Conservation (phyloP, 2,888 invertebrate genomes). For the Galerucella calmariensis region DNA sequence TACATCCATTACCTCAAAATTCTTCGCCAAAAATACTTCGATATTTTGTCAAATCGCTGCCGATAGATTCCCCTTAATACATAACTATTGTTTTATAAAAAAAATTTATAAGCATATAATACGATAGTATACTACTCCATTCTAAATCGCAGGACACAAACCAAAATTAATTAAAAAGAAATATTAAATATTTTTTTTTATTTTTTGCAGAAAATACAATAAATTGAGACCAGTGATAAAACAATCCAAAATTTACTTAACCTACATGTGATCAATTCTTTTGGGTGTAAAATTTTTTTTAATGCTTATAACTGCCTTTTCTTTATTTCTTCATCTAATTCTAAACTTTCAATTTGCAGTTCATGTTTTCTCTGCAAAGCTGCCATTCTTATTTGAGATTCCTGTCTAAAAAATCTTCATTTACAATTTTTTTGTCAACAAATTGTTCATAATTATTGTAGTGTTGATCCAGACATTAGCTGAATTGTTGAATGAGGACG, state of each 20-base stretch:
- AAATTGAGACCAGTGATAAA: not conserved
- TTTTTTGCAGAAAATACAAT: too few relatives aligned
- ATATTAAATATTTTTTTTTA: too few relatives aligned
- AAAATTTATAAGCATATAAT: too few relatives aligned
- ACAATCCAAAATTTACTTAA: not conserved
- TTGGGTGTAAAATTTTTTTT: slow-evolving; percentile 3
- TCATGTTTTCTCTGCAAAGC: not conserved
- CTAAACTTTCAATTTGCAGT: not conserved
- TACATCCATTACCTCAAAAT: too few relatives aligned
- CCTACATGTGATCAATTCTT: not conserved
- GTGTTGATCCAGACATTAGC: not conserved
- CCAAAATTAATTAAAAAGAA: too few relatives aligned
- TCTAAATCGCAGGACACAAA: too few relatives aligned
- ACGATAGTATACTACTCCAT: too few relatives aligned
- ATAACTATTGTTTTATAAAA: too few relatives aligned
- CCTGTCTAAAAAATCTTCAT: not conserved
- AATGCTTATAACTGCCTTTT: slow-evolving; percentile 4
- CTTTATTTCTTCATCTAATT: not conserved
- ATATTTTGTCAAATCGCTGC: too few relatives aligned
- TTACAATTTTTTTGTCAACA: not conserved
- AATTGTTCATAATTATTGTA: not conserved
- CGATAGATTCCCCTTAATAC: too few relatives aligned
- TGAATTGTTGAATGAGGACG: slow-evolving; percentile 4
- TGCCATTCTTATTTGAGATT: not conserved
- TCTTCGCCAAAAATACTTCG: too few relatives aligned